Base-by-base conservation (phyloP, 2,888 invertebrate genomes). In the Heliconius charithonia region DNA sequence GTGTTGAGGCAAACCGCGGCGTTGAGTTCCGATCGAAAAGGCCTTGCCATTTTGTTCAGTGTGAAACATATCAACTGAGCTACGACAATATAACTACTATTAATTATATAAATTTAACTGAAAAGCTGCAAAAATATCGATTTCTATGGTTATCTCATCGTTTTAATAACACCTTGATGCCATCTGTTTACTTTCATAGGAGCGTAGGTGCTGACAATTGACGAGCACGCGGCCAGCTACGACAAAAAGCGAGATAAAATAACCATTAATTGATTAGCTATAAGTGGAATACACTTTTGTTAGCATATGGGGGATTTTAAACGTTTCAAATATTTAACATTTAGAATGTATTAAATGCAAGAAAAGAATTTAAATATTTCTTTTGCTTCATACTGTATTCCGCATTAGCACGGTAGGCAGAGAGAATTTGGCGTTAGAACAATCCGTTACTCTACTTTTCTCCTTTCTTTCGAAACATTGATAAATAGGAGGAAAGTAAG, bases 221-320 rank as follows among this genome's bases (percentile, higher is more conserved):
- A 56, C 25, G 27, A 63, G 41, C 66, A 75, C 66, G 75, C 56
- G 66, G 75, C 32, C 37, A 75, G 75, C 32, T 56, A 25, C 41
- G 13, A 45, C 29, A 29, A 78, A 67, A 67, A 76, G 63, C 22
- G 51, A 66, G 59, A 73, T 74, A 67, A 67, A 73, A 78, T 62
- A 78, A 74, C 74, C 62, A 69, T 78, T 74, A 74, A 78, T 67
- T 74, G 62, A 78, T 74, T 78, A 63, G 78, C 62, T 74, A 74
- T 69, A 69, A 69, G 69, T 69, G 69, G 45, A 41, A 67, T 41
- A 4, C 45, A 67, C 62, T 62, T 69, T 67, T 74, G 19, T 45
- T 2, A 74, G 29, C 78, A 74, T 74, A 78, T 78, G 74, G 78
- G 19, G 10, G 22, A 22, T 65, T 74, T 12, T 41, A 2, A 63